Evolutionary conservation across 2,797 vertebrate genomes (phyloP), one percentile per base, ranked within the genome.

Genomic region (Esox masquinongy): DNA sequence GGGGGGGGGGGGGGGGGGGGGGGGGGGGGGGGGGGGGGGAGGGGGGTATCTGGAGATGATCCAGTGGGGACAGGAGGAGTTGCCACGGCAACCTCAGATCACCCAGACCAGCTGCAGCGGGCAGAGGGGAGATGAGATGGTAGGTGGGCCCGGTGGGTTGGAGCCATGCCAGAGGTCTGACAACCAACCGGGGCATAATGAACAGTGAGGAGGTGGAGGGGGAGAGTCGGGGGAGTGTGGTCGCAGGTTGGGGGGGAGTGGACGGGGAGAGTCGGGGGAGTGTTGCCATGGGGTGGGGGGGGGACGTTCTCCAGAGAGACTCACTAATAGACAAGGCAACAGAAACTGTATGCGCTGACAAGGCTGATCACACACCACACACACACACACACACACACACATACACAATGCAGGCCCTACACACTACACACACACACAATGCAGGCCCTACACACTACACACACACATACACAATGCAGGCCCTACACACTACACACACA

Each of bases 81-180:
- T 92, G 87, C 90, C 89, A 90, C 78, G 86, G 90, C 90, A 92
- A 92, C 90, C 79, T 77, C 83, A 78, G 82, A 84, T 87, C 87
- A 84, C 80, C 47, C 67, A 81, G 82, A 88, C 87, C 75, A 81
- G 86, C 88, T 90, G 75, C 80, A 88, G 83, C 82, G 75, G 79
- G 59, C 12, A 14, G 43, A 75, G 72, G 72, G 50, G 72, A 68
- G 64, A 64, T 1, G 26, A 39, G 75, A 64, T n/a, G 6, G 43
- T 39, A 15, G 19, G 36, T 70, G 24, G 22, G 59, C 79, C 73
- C 29, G 17, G 77, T 76, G 47, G 47, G 72, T 80, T 87, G 84
- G 79, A 88, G 76, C 1, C 51, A 70, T 86, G 83, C n/a, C 87
- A 84, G 77, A 82, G 80, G 81, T 87, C 83, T 83, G 85, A 91